Percentiles rank a stretch among this genome's conserved stretches.
phyloP scores from a whole-genome alignment of 1,140 invertebrate genomes.

The Drosophila miranda region DNA sequence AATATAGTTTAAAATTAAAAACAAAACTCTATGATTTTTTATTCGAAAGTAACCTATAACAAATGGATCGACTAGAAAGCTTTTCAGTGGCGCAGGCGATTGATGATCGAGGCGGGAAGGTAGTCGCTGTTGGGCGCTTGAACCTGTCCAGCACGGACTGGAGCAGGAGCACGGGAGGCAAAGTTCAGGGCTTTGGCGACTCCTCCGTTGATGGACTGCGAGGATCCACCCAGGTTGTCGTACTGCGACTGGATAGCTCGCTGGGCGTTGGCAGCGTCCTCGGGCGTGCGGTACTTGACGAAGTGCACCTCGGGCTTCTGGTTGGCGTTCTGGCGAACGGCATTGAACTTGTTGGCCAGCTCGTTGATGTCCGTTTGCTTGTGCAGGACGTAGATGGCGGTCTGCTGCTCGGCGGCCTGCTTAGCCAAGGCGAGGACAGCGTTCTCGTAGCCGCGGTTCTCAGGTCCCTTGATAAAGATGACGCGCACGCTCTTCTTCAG shows the following conservation, averaged over 20 bases:
- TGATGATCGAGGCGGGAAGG: constrained; percentile 68
- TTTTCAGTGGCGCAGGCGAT: constrained; percentile 55
- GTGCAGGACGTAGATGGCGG: constrained; percentile 70
- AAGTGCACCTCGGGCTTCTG: constrained; percentile 74
- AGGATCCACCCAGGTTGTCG: constrained; percentile 64
- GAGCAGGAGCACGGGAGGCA: constrained; percentile 59
- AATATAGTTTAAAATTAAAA: neutral
- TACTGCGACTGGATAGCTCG: constrained; percentile 68
- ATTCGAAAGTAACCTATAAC: constrained; percentile 31
- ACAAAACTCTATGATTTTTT: constrained; percentile 34
- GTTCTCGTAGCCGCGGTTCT: constrained; percentile 68
- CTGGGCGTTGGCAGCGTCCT: constrained; percentile 74
- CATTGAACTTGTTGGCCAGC: constrained; percentile 72
- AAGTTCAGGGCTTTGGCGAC: constrained; percentile 77
- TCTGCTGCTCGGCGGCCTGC: constrained; percentile 66
- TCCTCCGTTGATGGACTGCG: constrained; percentile 68
- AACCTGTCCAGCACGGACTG: constrained; percentile 8
- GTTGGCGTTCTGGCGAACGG: constrained; percentile 54
- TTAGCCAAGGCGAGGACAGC: constrained; percentile 66
- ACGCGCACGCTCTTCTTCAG: constrained; percentile 66
- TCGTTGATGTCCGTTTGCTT: constrained; percentile 68
- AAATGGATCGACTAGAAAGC: constrained; percentile 2
- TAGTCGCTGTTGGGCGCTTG: constrained; percentile 60
- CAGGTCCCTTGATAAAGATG: constrained; percentile 68
- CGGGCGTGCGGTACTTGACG: constrained; percentile 73